Percentiles rank a stretch among this genome's conserved stretches.
Conservation (phyloP, 2,113 vertebrate species). For the Nothoprocta perdicaria region DNA sequence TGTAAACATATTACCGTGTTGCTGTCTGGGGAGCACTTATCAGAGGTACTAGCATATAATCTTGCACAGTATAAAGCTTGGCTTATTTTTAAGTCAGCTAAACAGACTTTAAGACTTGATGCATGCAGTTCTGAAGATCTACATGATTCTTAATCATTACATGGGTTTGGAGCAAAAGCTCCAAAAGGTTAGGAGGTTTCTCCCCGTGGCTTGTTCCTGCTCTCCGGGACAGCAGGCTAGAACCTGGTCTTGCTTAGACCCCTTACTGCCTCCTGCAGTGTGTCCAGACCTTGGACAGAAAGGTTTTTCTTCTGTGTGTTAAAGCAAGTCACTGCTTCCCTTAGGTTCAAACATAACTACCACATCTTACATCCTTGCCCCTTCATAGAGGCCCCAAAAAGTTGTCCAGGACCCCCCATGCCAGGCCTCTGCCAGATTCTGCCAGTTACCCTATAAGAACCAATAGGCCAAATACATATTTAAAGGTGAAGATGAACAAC, state of each 20-base stretch:
- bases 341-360: background rate
- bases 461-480: accelerated
- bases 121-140: background rate
- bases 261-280: background rate
- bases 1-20: background rate
- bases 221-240: background rate
- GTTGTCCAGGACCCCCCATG: background rate
- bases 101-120: background rate
- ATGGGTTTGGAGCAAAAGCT: background rate
- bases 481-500: background rate
- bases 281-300: background rate
- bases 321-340: background rate
- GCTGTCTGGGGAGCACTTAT: background rate
- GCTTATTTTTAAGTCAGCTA: background rate
- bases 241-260: background rate
- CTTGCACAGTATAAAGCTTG: background rate
- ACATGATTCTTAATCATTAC: background rate
- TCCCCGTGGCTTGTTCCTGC: background rate
- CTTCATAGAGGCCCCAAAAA: background rate
- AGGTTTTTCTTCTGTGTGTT: background rate
- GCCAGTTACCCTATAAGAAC: background rate
- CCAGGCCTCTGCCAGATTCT: background rate
- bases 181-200: background rate
- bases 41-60: background rate
- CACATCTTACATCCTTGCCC: accelerated